phyloP scores from a whole-genome alignment of 2,113 vertebrate genomes.

The Cyanistes caeruleus region DNA sequence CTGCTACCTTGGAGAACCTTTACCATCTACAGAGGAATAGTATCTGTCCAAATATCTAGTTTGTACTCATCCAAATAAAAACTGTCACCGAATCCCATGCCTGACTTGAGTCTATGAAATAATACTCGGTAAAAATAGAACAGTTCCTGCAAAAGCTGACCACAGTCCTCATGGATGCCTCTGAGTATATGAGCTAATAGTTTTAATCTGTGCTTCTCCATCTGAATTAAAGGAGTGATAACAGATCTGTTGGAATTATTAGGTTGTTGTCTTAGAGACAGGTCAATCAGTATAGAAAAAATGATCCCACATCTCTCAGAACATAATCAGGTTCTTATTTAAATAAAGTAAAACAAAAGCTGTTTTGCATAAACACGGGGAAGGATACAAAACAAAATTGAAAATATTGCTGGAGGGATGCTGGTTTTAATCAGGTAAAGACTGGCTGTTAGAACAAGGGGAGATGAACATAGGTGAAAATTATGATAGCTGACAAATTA shows the following conservation, averaged over 20 bases:
- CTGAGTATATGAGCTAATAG: neutral
- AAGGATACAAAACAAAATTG: neutral
- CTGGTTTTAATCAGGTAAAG: neutral
- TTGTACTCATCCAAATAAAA: neutral
- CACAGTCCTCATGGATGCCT: neutral
- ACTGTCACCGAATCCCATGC: neutral
- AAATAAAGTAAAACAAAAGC: neutral
- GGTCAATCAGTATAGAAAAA: neutral
- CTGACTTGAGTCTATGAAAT: neutral
- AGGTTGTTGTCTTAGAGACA: neutral
- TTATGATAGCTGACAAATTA: conserved; percentile 24
- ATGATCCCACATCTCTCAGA: neutral
- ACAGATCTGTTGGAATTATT: neutral
- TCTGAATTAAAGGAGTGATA: neutral
- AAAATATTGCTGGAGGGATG: neutral
- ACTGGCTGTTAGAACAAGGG: neutral
- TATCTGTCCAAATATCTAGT: neutral
- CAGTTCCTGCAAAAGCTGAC: neutral
- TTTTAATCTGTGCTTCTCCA: neutral
- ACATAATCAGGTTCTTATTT: neutral
- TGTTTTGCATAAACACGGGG: neutral
- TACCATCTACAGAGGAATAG: neutral
- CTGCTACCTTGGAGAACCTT: neutral
- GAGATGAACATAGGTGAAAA: neutral
- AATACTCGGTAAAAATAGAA: neutral